These are phyloP conservation scores for Tanytarsus gracilentus DNA, from an alignment of 2,888 invertebrate genomes.

Conservation along the genomic window DNA sequence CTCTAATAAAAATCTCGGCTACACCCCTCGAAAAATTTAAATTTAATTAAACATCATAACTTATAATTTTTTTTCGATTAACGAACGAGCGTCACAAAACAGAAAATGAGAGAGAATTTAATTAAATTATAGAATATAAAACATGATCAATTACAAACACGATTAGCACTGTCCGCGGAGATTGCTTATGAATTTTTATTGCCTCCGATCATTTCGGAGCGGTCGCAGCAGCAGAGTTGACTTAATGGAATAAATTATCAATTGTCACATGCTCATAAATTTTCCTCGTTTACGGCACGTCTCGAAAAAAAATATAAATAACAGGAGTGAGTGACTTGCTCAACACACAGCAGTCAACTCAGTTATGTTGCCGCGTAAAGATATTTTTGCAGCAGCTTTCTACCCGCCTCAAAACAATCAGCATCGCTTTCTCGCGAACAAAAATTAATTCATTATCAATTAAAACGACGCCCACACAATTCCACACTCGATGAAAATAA, in stretches of 20 bases:
- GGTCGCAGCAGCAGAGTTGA: too few species aligned
- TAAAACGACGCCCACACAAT: constrained; percentile 23
- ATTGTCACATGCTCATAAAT: constrained; percentile 24
- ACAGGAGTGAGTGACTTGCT: too few species aligned
- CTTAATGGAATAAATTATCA: constrained; percentile 27
- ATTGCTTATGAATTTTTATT: not conserved
- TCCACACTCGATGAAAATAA: too few species aligned
- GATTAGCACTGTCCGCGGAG: not conserved
- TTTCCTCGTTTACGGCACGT: constrained; percentile 9
- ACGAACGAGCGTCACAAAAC: not conserved
- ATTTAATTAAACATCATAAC: too few species aligned
- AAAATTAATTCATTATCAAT: constrained; percentile 27
- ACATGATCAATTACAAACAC: constrained; percentile 28
- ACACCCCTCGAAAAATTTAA: too few species aligned
- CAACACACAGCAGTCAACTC: not conserved
- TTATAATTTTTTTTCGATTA: too few species aligned
- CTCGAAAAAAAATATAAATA: too few species aligned
- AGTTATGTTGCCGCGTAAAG: not conserved
- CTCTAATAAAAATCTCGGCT: too few species aligned
- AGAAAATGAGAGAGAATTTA: not conserved
- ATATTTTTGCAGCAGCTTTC: constrained; percentile 27
- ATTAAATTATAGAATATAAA: constrained; percentile 18
- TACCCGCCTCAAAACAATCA: constrained; percentile 1
- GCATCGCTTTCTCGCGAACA: too few species aligned
- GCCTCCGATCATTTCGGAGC: too few species aligned